Evolutionary conservation across 2,888 invertebrate species (phyloP).

Genomic region (Fragum sueziense): DNA sequence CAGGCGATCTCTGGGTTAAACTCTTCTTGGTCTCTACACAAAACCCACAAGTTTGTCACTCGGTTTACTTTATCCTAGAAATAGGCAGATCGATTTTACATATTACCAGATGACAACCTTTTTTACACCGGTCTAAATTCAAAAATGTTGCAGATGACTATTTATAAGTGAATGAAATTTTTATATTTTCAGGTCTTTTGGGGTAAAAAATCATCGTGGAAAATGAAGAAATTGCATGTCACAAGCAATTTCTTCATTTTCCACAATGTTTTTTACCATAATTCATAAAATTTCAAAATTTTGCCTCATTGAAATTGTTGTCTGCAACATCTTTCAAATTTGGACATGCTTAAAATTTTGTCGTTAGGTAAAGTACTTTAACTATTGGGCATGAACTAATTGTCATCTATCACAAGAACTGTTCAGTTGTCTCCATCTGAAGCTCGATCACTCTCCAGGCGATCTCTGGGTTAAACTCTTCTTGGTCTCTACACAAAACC

Average conservation of each 20-base stretch:
- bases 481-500: constrained; percentile 98
- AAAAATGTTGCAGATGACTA: too few relatives aligned
- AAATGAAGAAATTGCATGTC: neutral
- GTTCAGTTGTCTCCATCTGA: constrained; percentile 72
- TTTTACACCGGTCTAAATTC: too few relatives aligned
- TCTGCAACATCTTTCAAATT: too few relatives aligned
- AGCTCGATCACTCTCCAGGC: constrained; percentile 97
- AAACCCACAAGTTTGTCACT: constrained; percentile 98
- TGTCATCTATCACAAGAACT: constrained; percentile 69
- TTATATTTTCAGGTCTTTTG: too few relatives aligned
- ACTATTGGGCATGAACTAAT: neutral
- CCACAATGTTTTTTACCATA: too few relatives aligned
- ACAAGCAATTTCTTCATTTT: neutral
- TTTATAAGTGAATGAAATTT: too few relatives aligned
- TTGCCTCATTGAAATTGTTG: too few relatives aligned
- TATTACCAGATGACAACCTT: neutral
- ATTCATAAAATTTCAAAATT: neutral
- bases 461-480: constrained; percentile 95
- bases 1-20: constrained; percentile 97
- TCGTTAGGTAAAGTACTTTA: neutral
- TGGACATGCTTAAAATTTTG: neutral
- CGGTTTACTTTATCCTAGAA: constrained; percentile 94
- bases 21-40: constrained; percentile 97
- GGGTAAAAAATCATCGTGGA: neutral
- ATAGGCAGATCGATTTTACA: too few relatives aligned